Evolutionary conservation across 2,797 vertebrate genomes (phyloP).

Genomic region (Cirrhinus mrigala): DNA sequence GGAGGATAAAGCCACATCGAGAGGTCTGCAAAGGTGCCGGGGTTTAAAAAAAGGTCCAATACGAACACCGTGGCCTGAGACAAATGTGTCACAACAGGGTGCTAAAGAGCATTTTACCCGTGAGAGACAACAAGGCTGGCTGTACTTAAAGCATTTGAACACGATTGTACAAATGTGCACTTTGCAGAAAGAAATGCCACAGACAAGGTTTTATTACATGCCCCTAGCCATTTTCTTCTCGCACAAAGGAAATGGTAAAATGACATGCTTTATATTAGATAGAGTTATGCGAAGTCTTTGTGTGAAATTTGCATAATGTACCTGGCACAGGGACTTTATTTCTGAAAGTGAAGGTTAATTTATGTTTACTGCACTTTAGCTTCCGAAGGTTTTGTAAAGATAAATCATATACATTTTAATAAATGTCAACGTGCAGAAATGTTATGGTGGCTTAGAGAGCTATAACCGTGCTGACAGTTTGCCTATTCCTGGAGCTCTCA

Average conservation of each 20-base stretch:
- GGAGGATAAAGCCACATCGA: not conserved
- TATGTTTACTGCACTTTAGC: slow-evolving; percentile 46
- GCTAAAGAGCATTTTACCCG: slow-evolving; percentile 18
- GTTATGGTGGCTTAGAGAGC: slow-evolving; percentile 16
- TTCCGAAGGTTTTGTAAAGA: not conserved
- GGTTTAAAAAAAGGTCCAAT: not conserved
- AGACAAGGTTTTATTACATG: slow-evolving; percentile 37
- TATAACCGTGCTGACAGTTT: slow-evolving; percentile 10
- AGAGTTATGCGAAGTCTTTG: slow-evolving; percentile 28
- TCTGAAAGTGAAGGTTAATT: slow-evolving; percentile 42
- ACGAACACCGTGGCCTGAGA: not conserved
- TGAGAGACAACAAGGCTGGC: not conserved
- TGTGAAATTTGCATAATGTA: slow-evolving; percentile 32
- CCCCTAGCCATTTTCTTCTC: slow-evolving; percentile 35
- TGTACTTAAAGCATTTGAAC: slow-evolving; percentile 6
- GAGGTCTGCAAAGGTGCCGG: slow-evolving; percentile 12
- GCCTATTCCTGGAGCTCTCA: slow-evolving; percentile 4
- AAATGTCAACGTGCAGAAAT: slow-evolving; percentile 23
- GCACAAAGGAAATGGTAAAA: slow-evolving; percentile 34
- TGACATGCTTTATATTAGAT: slow-evolving; percentile 26
- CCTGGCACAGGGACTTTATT: slow-evolving; percentile 24
- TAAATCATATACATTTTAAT: slow-evolving; percentile 45
- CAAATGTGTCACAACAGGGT: not conserved
- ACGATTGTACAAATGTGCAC: not conserved
- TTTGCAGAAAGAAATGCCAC: slow-evolving; percentile 9